Conservation (phyloP, 2,888 invertebrate species). For the Brachyopa scutellaris region DNA sequence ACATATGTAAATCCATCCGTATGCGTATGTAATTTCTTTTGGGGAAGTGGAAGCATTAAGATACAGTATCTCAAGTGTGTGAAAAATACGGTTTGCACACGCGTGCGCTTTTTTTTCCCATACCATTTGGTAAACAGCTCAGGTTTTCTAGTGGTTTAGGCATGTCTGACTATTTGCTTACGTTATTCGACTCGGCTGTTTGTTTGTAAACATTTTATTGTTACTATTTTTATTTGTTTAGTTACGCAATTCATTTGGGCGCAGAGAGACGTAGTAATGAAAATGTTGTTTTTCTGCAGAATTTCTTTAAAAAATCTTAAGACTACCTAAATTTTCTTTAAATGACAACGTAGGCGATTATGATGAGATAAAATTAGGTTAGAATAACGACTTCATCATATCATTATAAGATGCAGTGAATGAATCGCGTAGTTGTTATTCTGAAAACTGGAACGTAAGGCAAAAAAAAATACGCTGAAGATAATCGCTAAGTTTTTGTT, state of each 20-base stretch:
- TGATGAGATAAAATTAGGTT: neutral
- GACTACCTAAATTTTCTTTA: neutral
- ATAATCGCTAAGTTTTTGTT: neutral
- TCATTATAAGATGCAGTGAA: constrained; percentile 9
- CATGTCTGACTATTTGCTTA: constrained; percentile 11
- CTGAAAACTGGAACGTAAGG: neutral
- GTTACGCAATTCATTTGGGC: neutral
- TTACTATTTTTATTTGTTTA: neutral
- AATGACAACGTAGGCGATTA: constrained; percentile 16
- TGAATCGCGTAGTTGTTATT: neutral
- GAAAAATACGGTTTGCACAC: constrained; percentile 10
- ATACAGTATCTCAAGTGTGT: neutral
- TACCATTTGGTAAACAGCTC: too few relatives aligned
- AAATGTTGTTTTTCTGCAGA: neutral
- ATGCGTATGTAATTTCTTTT: neutral
- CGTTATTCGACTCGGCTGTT: neutral
- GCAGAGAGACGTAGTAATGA: neutral
- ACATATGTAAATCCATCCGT: neutral
- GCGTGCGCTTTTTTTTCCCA: constrained; percentile 6
- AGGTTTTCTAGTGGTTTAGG: neutral
- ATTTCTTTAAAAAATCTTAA: neutral
- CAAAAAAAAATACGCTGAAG: neutral
- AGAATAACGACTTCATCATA: neutral
- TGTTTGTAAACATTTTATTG: constrained; percentile 30
- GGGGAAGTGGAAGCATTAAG: neutral